These are phyloP conservation scores for Myrmecobius fasciatus DNA, from an alignment of 2,113 vertebrate species.

Conservation along the genomic window DNA sequence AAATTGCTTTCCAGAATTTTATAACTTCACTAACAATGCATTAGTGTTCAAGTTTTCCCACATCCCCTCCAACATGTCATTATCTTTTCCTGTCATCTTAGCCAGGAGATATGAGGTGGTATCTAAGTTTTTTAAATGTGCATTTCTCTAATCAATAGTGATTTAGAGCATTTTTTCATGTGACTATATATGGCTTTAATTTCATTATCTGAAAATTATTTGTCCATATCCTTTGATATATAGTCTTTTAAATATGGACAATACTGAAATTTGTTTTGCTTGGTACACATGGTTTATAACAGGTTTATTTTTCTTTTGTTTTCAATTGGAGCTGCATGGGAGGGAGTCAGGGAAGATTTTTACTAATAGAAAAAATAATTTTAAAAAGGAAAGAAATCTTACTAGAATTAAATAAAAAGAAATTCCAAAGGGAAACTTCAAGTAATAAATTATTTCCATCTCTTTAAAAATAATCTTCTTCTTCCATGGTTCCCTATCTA, in stretches of 20 bases:
- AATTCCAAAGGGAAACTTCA: background rate
- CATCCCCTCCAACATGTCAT: too few relatives aligned
- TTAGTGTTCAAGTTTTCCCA: too few relatives aligned
- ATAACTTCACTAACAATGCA: too few relatives aligned
- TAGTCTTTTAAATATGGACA: background rate
- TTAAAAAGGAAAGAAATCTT: background rate
- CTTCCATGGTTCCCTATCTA: background rate
- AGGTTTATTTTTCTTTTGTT: background rate
- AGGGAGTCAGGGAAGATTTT: background rate
- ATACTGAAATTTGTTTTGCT: background rate
- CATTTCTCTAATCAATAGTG: too few relatives aligned
- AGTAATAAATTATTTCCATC: background rate
- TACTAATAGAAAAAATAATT: background rate
- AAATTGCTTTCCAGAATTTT: too few relatives aligned
- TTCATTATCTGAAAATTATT: too few relatives aligned
- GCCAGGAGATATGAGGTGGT: too few relatives aligned
- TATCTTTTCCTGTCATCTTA: too few relatives aligned
- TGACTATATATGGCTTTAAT: too few relatives aligned
- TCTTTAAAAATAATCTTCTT: background rate
- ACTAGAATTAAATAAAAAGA: background rate
- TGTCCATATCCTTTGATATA: background rate
- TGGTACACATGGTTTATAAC: background rate
- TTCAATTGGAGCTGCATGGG: background rate
- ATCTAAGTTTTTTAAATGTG: too few relatives aligned
- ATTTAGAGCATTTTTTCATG: too few relatives aligned